Evolutionary conservation across 2,113 vertebrate species (phyloP).

Genomic region (Caloenas nicobarica): DNA sequence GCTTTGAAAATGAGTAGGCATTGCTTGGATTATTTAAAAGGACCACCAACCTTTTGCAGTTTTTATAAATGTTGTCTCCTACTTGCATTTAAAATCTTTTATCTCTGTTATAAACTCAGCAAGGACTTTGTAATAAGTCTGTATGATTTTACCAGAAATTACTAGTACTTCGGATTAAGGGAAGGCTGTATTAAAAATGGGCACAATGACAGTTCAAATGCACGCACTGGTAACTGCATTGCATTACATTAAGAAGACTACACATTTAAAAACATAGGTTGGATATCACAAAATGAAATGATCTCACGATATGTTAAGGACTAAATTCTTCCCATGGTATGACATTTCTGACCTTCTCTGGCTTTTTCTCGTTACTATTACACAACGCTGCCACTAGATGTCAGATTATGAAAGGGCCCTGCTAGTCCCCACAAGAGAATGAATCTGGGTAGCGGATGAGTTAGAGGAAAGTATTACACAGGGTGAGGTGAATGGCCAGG

Average conservation of each 20-base stretch:
- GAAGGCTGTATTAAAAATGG: neutral
- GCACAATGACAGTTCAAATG: neutral
- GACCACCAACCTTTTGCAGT: neutral
- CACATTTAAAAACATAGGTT: neutral
- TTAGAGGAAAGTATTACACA: neutral
- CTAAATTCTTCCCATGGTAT: neutral
- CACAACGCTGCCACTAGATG: neutral
- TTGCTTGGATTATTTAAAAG: neutral
- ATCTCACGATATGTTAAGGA: neutral
- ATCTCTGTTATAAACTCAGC: neutral
- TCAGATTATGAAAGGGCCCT: neutral
- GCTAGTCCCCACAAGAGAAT: rapidly evolving
- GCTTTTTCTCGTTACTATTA: neutral
- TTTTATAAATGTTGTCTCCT: neutral
- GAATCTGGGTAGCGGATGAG: neutral
- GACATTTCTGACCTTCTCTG: neutral
- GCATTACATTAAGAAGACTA: neutral
- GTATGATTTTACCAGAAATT: neutral
- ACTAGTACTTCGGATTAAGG: neutral
- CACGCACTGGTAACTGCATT: neutral
- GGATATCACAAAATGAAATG: neutral
- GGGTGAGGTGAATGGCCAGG: rapidly evolving
- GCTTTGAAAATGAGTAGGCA: neutral
- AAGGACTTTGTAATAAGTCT: neutral
- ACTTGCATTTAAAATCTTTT: neutral